Base-by-base conservation (phyloP, 2,797 vertebrate genomes). In the Cynopterus sphinx region DNA sequence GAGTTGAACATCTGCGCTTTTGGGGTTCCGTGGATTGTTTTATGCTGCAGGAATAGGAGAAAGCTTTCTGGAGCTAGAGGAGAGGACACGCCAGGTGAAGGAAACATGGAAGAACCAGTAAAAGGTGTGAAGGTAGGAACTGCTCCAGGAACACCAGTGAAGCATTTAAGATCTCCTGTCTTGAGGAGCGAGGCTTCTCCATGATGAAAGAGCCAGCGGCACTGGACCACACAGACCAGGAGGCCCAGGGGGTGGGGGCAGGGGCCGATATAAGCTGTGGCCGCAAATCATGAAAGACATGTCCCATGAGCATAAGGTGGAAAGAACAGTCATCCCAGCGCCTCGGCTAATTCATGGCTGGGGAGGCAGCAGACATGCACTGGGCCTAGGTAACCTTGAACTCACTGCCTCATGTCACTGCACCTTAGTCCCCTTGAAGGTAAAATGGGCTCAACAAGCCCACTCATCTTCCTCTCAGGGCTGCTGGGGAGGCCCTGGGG, bases 241-340 rank as follows among this genome's bases (percentile, higher is more conserved):
- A 86, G 87, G 74, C 55, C 0, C 3, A 63, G 6, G 19, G 31
- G 51, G 71, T 36, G 87, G 8, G 0, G 87, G 53, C n/a, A 87
- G 43, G 59, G 33, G 36, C 82, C 43, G 51, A 41, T 49, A 43
- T 21, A 61, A 55, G 46, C 85, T 26, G 51, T 3, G 16, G 92
- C 78, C 0, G 39, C 95, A 98, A 97, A 98, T 97, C 96, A 96
- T n/a, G 43, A 88, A 85, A 96, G 90, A 97, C 86, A 92, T 71
- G 88, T 97, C 94, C 96, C 95, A 77, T 77, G 97, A 79, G 95
- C 96, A 95, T 92, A 88, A 92, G 90, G 92, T 97, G 94, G 97
- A 97, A 98, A 97, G 97, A 96, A 98, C 96, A 97, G 93, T 97
- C 87, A 85, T 91, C 51, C 65, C n/a, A 21, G 63, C 0, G 3